Base-by-base conservation (phyloP, 2,797 vertebrate genomes). In the Alexandromys oeconomus region DNA sequence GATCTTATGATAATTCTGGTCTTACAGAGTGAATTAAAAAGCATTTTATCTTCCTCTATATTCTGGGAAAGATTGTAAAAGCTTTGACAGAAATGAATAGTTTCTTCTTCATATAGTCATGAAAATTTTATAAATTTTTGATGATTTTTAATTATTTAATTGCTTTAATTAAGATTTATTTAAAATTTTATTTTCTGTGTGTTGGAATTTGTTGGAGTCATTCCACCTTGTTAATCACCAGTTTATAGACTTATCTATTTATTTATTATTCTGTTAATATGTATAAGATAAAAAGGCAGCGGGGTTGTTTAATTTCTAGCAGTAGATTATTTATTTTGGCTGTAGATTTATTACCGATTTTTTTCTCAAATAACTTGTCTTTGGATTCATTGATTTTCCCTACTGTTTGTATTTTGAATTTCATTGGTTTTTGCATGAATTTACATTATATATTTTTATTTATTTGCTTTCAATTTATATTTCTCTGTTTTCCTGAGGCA, bases 391-490 rank as follows among this genome's bases (percentile, higher is more conserved):
- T 82, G 11, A 93, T 82, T 87, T 86, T 76, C n/a, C 27, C 8
- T 73, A 48, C 57, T 63, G 0, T 82, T 93, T 43, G 43, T 15
- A 34, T 90, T 71, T 89, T 76, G 3, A 65, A 51, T 91, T 93
- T 95, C 46, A 84, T 67, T 91, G 34, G 43, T 29, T 89, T 76
- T 46, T 85, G 31, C 74, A 59, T 34, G 63, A 73, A 77, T 81
- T 65, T 91, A 31, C 57, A 87, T 77, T 67, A 65, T 25, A 74
- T 46, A 2, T 34, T 84, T 93, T 37, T 0, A 25, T 67, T 94
- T 43, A 29, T n/a, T 90, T 87, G 8, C 7, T 89, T 94, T 78
- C 31, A 94, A 57, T 23, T 89, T 71, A 17, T 89, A 57, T 85
- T 6, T 25, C n/a, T 87, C 21, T 91, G 51, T 48, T 74, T 89